Evolutionary conservation across 2,888 invertebrate species (phyloP).

Genomic region (Hermaeophaga mercurialis): DNA sequence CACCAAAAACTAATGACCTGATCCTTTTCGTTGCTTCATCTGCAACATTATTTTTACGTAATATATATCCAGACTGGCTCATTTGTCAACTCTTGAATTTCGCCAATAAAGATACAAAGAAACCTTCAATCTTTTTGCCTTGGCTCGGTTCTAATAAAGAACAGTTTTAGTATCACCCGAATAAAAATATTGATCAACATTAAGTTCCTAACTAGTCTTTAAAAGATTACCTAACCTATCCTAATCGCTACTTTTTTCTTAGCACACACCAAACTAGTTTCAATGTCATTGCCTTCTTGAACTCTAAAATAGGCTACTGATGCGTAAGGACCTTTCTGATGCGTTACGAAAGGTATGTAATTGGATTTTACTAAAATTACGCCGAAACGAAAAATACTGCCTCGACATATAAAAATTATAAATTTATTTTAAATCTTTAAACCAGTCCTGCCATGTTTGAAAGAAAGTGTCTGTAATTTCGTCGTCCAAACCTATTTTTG

Average conservation of each 20-base stretch:
- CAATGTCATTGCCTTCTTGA: not conserved
- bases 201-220: not conserved
- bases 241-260: constrained; percentile 16
- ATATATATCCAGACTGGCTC: too few relatives aligned
- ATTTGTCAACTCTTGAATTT: constrained; percentile 10
- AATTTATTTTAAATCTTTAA: constrained; percentile 10
- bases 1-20: too few relatives aligned
- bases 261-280: constrained; percentile 2
- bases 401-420: not conserved
- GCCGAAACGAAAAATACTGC: not conserved
- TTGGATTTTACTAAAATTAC: not conserved
- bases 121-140: constrained; percentile 2
- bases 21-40: too few relatives aligned
- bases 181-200: not conserved
- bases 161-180: constrained; percentile 10
- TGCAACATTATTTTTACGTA: too few relatives aligned
- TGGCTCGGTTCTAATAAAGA: not conserved
- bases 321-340: constrained; percentile 1
- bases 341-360: constrained; percentile 22
- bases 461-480: constrained; percentile 25
- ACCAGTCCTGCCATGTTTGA: constrained; percentile 36
- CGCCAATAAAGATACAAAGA: not conserved
- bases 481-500: constrained; percentile 36
- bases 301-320: constrained; percentile 19
- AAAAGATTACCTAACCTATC: constrained; percentile 2